Evolutionary conservation across 92 coral and sea anemone species (phyloP).

Genomic region (Muricea muricata): DNA sequence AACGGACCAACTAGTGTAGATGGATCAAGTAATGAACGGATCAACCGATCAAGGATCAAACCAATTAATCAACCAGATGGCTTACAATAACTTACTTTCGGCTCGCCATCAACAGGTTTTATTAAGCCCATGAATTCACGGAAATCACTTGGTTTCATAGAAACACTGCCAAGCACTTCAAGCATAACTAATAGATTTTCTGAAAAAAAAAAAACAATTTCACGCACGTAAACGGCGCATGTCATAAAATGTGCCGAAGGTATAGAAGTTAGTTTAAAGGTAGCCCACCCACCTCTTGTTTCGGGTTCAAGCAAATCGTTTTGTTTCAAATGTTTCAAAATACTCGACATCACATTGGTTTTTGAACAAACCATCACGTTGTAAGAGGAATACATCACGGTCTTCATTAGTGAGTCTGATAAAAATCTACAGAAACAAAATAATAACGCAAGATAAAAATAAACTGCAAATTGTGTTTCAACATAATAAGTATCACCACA

Average conservation of each 20-base stretch:
- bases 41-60: too few relatives aligned
- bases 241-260: too few relatives aligned
- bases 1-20: too few relatives aligned
- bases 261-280: too few relatives aligned
- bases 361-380: slow-evolving; percentile 31
- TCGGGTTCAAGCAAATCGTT: neutral
- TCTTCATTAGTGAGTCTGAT: slow-evolving; percentile 24
- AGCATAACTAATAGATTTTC: slow-evolving; percentile 81
- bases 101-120: slow-evolving; percentile 75
- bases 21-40: too few relatives aligned
- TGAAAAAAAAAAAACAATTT: slow-evolving; percentile 54
- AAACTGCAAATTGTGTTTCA: neutral
- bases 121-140: slow-evolving; percentile 86
- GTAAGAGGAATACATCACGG: slow-evolving; percentile 34
- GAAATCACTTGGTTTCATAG: slow-evolving; percentile 87
- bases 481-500: neutral
- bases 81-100: slow-evolving; percentile 59
- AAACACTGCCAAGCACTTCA: slow-evolving; percentile 88
- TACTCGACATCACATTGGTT: slow-evolving; percentile 12
- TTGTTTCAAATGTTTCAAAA: slow-evolving; percentile 28
- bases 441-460: neutral
- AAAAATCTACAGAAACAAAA: slow-evolving; percentile 7
- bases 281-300: slow-evolving; percentile 22
- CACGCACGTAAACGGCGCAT: too few relatives aligned
- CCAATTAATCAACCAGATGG: too few relatives aligned